Percentiles rank a stretch among this genome's conserved stretches.
Conservation (phyloP, 2,113 vertebrate genomes). For the Manacus vitellinus region DNA sequence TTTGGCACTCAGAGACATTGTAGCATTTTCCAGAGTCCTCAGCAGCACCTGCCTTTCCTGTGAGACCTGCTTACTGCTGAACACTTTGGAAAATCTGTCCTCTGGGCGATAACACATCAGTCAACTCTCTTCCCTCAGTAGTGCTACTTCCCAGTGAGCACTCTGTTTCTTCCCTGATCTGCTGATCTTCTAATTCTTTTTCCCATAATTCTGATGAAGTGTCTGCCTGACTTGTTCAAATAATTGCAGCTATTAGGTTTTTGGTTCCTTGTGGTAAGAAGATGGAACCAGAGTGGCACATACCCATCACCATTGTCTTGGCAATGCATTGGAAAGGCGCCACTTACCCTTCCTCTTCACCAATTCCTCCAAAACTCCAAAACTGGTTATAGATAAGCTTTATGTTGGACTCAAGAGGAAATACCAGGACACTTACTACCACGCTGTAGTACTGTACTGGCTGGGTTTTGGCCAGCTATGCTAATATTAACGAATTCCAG, state of each 20-base stretch:
- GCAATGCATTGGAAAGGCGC: neutral
- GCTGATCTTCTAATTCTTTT: neutral
- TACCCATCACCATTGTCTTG: neutral
- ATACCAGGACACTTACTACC: neutral
- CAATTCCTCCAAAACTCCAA: neutral
- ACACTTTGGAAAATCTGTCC: neutral
- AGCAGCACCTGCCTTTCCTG: neutral
- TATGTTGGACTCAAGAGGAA: neutral
- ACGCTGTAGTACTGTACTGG: neutral
- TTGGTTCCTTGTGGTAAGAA: neutral
- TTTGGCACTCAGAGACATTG: neutral
- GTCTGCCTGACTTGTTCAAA: neutral
- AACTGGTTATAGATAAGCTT: neutral
- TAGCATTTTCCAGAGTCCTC: neutral
- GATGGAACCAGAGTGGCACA: neutral
- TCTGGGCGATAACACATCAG: accelerated
- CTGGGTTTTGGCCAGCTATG: neutral
- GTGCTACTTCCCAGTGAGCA: neutral
- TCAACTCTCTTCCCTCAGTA: neutral
- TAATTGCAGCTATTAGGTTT: neutral
- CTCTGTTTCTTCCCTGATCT: neutral
- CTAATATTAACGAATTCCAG: neutral
- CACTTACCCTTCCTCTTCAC: neutral
- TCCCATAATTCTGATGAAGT: neutral
- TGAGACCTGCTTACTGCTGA: neutral